Base-by-base conservation (phyloP, 2,113 vertebrate genomes). In the Larimichthys polyactis region DNA sequence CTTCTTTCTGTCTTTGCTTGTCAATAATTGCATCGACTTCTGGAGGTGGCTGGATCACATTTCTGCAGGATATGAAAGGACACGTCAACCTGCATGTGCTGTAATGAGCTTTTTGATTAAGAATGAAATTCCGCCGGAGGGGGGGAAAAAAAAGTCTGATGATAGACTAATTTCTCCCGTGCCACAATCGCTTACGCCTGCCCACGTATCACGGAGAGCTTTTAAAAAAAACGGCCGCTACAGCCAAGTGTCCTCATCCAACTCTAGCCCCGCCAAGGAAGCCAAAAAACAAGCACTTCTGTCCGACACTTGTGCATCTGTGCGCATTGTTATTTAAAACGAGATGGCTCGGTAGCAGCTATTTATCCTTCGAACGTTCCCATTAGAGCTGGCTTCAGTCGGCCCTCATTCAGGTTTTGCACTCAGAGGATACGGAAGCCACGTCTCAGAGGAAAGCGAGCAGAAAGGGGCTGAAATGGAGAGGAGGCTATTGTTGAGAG, bases 31-130 rank as follows among this genome's bases (percentile, higher is more conserved):
- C 71, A 90, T 89, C 29, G 73, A 78, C 84, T 76, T 71, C 66
- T 63, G 24, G 73, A 67, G 76, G 46, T 62, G 49, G 80, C 77
- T 63, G 9, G 83, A 81, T 89, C 81, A 88, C 85, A 79, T 89
- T 89, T 89, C 89, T 83, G 81, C 71, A 74, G 79, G 87, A 90
- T 65, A 84, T 78, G 83, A 93, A 40, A 79, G 84, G 78, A 94
- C 82, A 83, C 84, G 82, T 74, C 83, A 83, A 88, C 81, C 87
- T 90, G 90, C 87, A 52, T 77, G 71, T 82, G 82, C 81, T 71
- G 74, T 93, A 94, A 95, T 94, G 86, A 93, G 92, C 82, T 93
- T 94, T 93, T 91, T 93, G 89, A 92, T 95, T 93, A 95, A 92
- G 89, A 89, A 89, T 75, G 82, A 90, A 90, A 90, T 89, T 90